Evolutionary conservation across 1,140 invertebrate species (phyloP).

Genomic region (Daktulosphaira vitifoliae): DNA sequence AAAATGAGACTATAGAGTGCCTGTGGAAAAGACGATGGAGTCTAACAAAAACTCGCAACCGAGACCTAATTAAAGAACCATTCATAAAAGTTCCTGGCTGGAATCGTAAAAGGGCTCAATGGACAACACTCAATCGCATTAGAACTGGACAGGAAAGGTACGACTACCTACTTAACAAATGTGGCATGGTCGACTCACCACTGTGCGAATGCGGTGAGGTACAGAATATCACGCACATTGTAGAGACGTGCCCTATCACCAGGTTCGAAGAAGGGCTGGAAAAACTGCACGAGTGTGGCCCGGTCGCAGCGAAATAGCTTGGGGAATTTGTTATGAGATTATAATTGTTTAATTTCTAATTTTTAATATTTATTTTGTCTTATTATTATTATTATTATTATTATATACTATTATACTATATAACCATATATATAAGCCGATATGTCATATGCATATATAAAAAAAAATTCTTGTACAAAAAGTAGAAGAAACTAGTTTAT

Average conservation of each 20-base stretch:
- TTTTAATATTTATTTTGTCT: background rate
- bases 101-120: background rate
- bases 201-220: conserved; percentile 2
- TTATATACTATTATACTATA: no score
- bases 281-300: background rate
- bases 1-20: background rate
- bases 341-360: background rate
- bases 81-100: background rate
- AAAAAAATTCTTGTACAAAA: no score
- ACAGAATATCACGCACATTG: conserved; percentile 4
- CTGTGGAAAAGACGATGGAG: no score
- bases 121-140: background rate
- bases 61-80: background rate
- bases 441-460: no score
- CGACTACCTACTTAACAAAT: conserved; percentile 16
- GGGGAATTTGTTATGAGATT: background rate
- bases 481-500: no score
- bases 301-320: background rate
- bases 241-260: background rate
- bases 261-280: background rate
- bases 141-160: background rate
- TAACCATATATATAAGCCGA: no score
- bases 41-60: background rate
- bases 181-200: conserved; percentile 6
- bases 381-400: background rate